Base-by-base conservation (phyloP, 2,888 invertebrate species). In the Scaptomyza cyrtandrae region DNA sequence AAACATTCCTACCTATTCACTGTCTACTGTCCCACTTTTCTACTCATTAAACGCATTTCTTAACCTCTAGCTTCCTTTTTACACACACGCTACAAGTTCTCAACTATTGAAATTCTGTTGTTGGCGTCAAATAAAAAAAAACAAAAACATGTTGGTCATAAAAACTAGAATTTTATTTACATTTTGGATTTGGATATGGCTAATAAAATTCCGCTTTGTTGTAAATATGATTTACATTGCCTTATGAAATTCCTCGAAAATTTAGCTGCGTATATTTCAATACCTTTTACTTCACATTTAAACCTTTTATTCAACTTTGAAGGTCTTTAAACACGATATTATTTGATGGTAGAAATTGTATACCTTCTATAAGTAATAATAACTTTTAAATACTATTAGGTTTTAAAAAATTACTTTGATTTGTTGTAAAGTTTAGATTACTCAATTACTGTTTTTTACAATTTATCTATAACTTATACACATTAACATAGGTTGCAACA, bases 61-160 rank as follows among this genome's bases (percentile, higher is more conserved):
- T 44, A 35, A 50, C 43, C 54, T 50, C 59, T 61, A 71, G 76
- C 73, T 64, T 73, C 68, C 71, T 71, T 52, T 62, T 50, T 41
- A 41, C 16, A 61, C 52, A 33, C 33, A 73, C 64, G 55, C 75
- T 69, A 61, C 70, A 80, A 75, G 78, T 85, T 85, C 87, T 86
- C 86, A 81, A 72, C 70, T 77, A 65, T 70, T 74, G 67, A 66
- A 79, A 79, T 68, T 80, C 80, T 78, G 88, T 89, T 89, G 88
- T 88, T 89, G 88, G 83, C 85, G 80, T 81, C 77, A 71, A 88
- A 88, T 82, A 87, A 75, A 86, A 75, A 70, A 75, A 71, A 43
- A 71, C 39, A 14, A 70, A 76, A 71, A 67, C 75, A 85, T 85
- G 83, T 84, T 85, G 87, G 78, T 84, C 68, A 80, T 67, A 73